Base-by-base conservation (phyloP, 2,113 vertebrate genomes). In the Martes martes region DNA sequence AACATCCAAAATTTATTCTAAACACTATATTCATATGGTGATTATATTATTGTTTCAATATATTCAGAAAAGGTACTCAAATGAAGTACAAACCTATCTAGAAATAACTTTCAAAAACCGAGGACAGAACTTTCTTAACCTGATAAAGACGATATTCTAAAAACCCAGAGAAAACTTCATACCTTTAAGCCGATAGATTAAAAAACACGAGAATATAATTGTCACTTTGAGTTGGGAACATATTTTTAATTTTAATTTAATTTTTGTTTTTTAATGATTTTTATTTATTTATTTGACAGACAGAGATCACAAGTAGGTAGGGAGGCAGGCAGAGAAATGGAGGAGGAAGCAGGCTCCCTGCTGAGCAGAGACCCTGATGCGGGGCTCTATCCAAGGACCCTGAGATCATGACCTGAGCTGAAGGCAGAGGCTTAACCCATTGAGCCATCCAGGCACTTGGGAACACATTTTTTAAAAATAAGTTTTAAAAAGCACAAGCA, bases 101-200 rank as follows among this genome's bases (percentile, higher is more conserved):
- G 73, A 96, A 96, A 92, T 65, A 82, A 79, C 47, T 92, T 93
- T 81, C 21, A 87, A 61, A 92, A 96, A 89, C 63, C 19, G 65
- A 74, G 14, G 88, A 33, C 28, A 91, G 50, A 80, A 71, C 33
- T 79, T 92, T 69, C 45, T 85, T 80, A 92, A 89, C 5, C 52
- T 92, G 47, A 83, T 47, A 71, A 88, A 71, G 4, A 7, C 1
- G 67, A 16, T 47, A 95, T 86, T 67, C 57, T 80, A 90, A 95
- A 96, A 83, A 55, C 11, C 69, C 71, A 57, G 23, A 90, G 69
- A 19, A 97, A 96, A 84, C 47, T 1, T 80, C 26, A 69, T 52
- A 47, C 4, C 13, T 67, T 69, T 47, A 88, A 31, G 33, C 7
- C 67, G 79, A 94, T 8, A 89, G 23, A 83, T 94, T 76, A 71